Evolutionary conservation across 2,113 vertebrate species (phyloP), one percentile per base, ranked within the genome.

Genomic region (Clinocottus analis): DNA sequence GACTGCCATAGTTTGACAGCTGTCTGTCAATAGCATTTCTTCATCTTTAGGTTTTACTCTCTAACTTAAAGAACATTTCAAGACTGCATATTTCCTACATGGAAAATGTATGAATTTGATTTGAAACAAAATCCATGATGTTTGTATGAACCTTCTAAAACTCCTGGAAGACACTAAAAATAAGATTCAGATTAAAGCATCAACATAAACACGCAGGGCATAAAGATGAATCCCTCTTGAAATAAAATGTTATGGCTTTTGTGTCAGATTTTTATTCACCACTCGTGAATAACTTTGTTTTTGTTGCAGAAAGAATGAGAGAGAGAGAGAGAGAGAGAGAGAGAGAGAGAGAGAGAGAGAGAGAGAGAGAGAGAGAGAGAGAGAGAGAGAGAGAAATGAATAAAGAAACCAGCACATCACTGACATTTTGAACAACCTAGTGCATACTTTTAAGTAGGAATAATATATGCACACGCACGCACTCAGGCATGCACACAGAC

Each of bases 381-480:
- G 33, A 51, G n/a, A 12, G 19, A 37, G 16, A 77, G 49, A 56
- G 23, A 79, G 31, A 5, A 31, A 79, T 33, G 66, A 56, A 78
- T 72, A 72, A 35, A 68, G 64, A 85, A 82, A 68, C 70, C 1
- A 84, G 60, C 51, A 70, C 85, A 82, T 84, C 82, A 87, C 65
- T 82, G 53, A 78, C 49, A 86, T 67, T 83, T 76, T 77, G 53
- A 90, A 60, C 60, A 84, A 63, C 74, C 64, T 59, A 1, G 14
- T 43, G 21, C 41, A 80, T 64, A 67, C 67, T 82, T 82, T 88
- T 77, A 84, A 79, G 59, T 45, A 16, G 63, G 56, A 83, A 76
- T 84, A 82, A 83, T 71, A 71, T 84, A 85, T 87, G 79, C 79
- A 67, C 78, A 85, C 8, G n/a, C n/a, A n/a, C n/a, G n/a, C n/a